Evolutionary conservation across 1,140 invertebrate genomes (phyloP).

Genomic region (Phocides pigmalion): DNA sequence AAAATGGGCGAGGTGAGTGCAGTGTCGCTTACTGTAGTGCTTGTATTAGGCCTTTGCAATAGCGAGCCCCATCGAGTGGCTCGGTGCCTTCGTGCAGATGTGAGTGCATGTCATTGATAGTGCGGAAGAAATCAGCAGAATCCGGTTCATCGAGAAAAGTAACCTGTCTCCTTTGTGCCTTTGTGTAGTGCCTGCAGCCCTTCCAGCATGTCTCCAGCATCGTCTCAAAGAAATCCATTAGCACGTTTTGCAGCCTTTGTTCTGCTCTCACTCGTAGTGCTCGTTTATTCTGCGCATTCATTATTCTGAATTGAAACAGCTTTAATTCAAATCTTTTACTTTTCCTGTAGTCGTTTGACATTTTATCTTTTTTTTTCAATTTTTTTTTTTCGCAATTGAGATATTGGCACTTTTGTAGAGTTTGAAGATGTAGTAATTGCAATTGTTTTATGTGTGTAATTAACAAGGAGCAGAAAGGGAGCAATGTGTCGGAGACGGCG

Average conservation of each 20-base stretch:
- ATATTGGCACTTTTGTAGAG: neutral
- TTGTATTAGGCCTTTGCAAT: constrained; percentile 62
- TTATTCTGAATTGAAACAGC: constrained; percentile 22
- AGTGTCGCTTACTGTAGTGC: constrained; percentile 75
- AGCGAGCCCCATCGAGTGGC: constrained; percentile 46
- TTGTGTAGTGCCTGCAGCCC: constrained; percentile 55
- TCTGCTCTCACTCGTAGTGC: constrained; percentile 41
- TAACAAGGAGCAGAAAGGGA: constrained; percentile 43
- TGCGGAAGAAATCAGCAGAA: constrained; percentile 45
- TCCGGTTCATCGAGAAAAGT: constrained; percentile 23
- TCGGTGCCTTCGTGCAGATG: constrained; percentile 68
- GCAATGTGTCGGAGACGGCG: constrained; percentile 56
- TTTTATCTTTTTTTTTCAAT: constrained; percentile 12
- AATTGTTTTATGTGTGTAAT: constrained; percentile 27
- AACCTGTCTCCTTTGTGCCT: constrained; percentile 44
- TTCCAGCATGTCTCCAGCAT: constrained; percentile 42
- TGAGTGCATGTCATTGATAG: constrained; percentile 68
- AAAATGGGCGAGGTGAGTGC: constrained; percentile 83
- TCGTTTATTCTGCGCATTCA: constrained; percentile 42
- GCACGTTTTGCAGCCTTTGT: constrained; percentile 63
- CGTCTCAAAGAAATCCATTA: constrained; percentile 40
- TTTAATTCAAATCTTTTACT: constrained; percentile 20
- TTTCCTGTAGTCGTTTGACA: neutral
- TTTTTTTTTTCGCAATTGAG: constrained; percentile 12
- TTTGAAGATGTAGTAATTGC: constrained; percentile 19